A percentile compares a stretch with the other conserved stretches of the same genome.
Conservation (phyloP, 1,140 invertebrate genomes). For the Trichonephila clavipes region DNA sequence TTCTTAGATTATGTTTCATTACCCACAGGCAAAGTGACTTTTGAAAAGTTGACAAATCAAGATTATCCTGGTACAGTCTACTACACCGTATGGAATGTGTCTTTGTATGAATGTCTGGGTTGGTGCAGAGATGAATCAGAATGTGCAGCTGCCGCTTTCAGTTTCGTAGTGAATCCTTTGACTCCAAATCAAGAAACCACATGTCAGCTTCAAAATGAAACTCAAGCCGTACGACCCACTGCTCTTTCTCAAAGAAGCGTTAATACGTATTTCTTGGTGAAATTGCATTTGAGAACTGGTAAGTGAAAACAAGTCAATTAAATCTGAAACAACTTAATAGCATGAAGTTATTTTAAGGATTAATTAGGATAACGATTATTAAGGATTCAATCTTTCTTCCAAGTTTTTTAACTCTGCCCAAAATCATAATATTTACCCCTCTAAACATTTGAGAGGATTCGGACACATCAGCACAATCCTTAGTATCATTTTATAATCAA, state of each 20-base stretch:
- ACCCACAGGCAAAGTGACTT: conserved; percentile 86
- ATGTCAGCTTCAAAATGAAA: conserved; percentile 95
- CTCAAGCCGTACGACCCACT: conserved; percentile 91
- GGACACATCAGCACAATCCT: too few species aligned
- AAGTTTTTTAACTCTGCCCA: too few species aligned
- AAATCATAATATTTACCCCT: neutral
- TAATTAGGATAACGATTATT: too few species aligned
- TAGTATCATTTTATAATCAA: too few species aligned
- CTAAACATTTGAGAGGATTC: neutral
- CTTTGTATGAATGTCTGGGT: conserved; percentile 95
- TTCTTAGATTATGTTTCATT: too few species aligned
- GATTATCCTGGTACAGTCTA: conserved; percentile 95
- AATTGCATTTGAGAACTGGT: conserved; percentile 92
- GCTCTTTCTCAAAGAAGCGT: conserved; percentile 89
- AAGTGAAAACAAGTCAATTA: conserved; percentile 77
- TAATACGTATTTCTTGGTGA: conserved; percentile 97
- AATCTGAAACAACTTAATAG: neutral
- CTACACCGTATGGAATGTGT: conserved; percentile 94
- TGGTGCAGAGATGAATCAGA: conserved; percentile 95
- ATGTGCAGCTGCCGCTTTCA: conserved; percentile 94
- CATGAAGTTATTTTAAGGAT: too few species aligned
- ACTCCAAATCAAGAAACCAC: conserved; percentile 95
- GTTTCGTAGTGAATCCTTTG: conserved; percentile 94
- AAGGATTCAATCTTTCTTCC: too few species aligned
- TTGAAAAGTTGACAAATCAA: conserved; percentile 95